Evolutionary conservation across 2,888 invertebrate genomes (phyloP).

Genomic region (Protodeltote pygarga): DNA sequence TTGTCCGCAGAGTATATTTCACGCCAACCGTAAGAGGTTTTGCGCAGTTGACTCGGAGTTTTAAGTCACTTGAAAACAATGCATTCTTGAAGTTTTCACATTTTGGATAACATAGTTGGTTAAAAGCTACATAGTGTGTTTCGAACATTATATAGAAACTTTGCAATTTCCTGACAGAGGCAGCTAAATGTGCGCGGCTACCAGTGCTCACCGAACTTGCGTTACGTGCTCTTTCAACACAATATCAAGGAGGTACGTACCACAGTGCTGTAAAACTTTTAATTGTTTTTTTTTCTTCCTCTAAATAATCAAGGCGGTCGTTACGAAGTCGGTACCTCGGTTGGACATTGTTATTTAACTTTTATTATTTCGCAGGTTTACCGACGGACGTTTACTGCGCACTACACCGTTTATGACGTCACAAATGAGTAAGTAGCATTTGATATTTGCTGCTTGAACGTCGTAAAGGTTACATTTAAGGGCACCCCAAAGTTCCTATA

Average conservation of each 20-base stretch:
- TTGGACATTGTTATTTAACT: constrained; percentile 44
- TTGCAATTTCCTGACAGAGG: constrained; percentile 87
- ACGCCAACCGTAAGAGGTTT: constrained; percentile 34
- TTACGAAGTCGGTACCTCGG: constrained; percentile 45
- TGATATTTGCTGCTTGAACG: constrained; percentile 59
- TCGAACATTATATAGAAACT: constrained; percentile 31
- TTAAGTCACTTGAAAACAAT: constrained; percentile 21
- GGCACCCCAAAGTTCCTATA: constrained; percentile 52
- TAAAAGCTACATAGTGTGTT: constrained; percentile 6
- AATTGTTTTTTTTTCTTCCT: constrained; percentile 54
- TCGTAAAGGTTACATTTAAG: constrained; percentile 57
- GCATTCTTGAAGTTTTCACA: constrained; percentile 4
- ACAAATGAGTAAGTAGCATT: constrained; percentile 92
- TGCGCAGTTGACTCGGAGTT: constrained; percentile 26
- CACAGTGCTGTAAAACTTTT: constrained; percentile 53
- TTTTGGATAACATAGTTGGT: constrained; percentile 5
- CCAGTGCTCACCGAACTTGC: constrained; percentile 94
- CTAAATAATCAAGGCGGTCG: constrained; percentile 47
- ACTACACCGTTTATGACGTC: constrained; percentile 96
- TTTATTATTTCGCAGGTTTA: constrained; percentile 90
- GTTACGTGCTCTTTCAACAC: constrained; percentile 95
- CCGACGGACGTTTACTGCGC: constrained; percentile 94
- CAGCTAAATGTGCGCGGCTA: constrained; percentile 95
- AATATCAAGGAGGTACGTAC: constrained; percentile 93
- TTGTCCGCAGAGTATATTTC: constrained; percentile 49